These are phyloP conservation scores for Trichechus manatus DNA, from an alignment of 2,113 vertebrate species.

Conservation along the genomic window DNA sequence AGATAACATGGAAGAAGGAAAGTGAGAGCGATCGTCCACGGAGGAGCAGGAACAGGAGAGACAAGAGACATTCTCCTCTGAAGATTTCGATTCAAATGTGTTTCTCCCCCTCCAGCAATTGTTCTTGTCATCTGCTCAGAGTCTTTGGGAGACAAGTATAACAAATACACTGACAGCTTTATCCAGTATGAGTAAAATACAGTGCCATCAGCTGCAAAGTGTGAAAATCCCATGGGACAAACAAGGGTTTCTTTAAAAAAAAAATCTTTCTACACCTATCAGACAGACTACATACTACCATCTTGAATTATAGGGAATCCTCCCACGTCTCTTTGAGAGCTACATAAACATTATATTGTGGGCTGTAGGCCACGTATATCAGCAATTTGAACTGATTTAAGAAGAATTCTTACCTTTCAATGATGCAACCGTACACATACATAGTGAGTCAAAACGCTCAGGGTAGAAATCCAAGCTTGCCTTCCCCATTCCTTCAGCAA, in stretches of 20 bases:
- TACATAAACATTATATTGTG: constrained; percentile 59
- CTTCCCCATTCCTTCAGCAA: neutral
- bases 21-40: constrained; percentile 74
- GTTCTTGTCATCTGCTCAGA: constrained; percentile 86
- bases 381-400: neutral
- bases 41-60: constrained; percentile 78
- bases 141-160: constrained; percentile 79
- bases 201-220: constrained; percentile 76
- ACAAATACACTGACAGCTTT: constrained; percentile 84
- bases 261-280: constrained; percentile 46
- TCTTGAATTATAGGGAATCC: constrained; percentile 74
- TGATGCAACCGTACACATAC: neutral
- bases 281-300: neutral
- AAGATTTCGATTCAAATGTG: constrained; percentile 81
- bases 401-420: neutral
- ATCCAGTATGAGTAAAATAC: constrained; percentile 83
- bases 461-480: fast-evolving
- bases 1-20: constrained; percentile 82
- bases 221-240: constrained; percentile 79
- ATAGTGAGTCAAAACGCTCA: neutral
- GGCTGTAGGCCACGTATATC: constrained; percentile 35
- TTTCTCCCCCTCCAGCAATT: constrained; percentile 82
- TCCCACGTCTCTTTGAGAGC: constrained; percentile 69
- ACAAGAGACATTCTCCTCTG: constrained; percentile 78
- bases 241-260: constrained; percentile 38